Conservation (phyloP, 2,888 invertebrate species). For the Volucella inflata region DNA sequence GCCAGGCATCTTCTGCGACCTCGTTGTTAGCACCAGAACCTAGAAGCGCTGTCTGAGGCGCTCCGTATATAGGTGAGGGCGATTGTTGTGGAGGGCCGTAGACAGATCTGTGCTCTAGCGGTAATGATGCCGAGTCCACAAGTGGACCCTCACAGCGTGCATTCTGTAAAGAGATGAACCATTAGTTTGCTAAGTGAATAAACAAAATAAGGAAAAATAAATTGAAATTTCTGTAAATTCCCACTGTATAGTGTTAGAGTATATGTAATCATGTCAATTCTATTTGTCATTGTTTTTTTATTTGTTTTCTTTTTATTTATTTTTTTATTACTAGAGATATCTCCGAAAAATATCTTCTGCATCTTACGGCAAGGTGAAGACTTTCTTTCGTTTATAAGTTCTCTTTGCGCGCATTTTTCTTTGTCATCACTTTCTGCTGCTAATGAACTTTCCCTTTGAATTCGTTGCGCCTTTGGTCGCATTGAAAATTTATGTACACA, state of each 20-base stretch:
- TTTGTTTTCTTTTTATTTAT: background rate
- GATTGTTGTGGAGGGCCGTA: conserved; percentile 88
- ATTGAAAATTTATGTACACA: conserved; percentile 16
- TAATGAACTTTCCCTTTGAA: conserved; percentile 61
- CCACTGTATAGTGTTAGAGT: conserved; percentile 9
- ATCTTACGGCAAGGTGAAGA: background rate
- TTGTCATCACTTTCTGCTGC: conserved; percentile 18
- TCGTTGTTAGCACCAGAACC: conserved; percentile 83
- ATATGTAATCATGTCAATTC: conserved; percentile 36
- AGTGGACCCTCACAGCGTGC: conserved; percentile 90
- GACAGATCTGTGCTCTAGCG: conserved; percentile 91
- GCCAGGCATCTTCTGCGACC: conserved; percentile 92
- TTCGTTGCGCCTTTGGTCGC: conserved; percentile 27
- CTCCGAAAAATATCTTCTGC: conserved; percentile 34
- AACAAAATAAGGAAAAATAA: background rate
- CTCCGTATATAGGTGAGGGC: conserved; percentile 84
- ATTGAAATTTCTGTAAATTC: background rate
- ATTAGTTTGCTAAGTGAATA: background rate
- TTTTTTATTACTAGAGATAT: conserved; percentile 33
- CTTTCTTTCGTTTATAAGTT: conserved; percentile 46
- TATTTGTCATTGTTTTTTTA: conserved; percentile 12
- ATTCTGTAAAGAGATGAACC: conserved; percentile 85
- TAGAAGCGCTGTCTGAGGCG: conserved; percentile 79
- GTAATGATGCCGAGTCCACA: conserved; percentile 91
- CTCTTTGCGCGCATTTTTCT: conserved; percentile 12